phyloP scores from a whole-genome alignment of 1,140 invertebrate genomes.

The Psilanteris sp. region DNA sequence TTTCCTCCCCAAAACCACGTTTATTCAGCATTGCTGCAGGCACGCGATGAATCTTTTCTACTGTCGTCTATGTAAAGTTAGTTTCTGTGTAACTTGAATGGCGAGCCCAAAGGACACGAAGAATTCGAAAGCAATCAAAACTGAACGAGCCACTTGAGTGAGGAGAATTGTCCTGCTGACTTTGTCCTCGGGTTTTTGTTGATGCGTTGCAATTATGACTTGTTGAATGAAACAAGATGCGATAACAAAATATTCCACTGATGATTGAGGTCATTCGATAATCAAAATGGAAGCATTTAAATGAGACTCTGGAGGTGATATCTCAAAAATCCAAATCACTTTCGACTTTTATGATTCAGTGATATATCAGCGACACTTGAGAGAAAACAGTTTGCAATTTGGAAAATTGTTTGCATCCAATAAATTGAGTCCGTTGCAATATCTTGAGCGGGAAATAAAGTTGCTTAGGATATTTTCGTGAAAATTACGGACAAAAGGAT shows the following conservation, averaged over 20 bases:
- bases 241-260: no score
- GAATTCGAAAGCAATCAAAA: conserved; percentile 64
- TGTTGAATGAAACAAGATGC: no score
- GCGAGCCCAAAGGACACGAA: conserved; percentile 44
- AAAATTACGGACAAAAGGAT: conserved; percentile 62
- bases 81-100: conserved; percentile 55
- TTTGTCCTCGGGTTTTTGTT: conserved; percentile 10
- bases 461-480: conserved; percentile 60
- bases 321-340: no score
- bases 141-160: conserved; percentile 49
- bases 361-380: conserved; percentile 2
- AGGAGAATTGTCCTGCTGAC: conserved; percentile 40
- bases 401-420: conserved; percentile 32
- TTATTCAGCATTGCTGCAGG: conserved; percentile 48
- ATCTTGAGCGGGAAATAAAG: conserved; percentile 49
- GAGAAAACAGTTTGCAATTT: conserved; percentile 25
- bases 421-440: conserved; percentile 34
- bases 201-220: no score
- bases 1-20: conserved; percentile 42
- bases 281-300: no score
- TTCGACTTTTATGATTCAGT: no score
- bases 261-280: no score
- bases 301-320: no score
- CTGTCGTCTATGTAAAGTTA: conserved; percentile 61
- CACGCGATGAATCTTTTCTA: conserved; percentile 60